These are phyloP conservation scores for Noctilio leporinus DNA, from an alignment of 2,113 vertebrate species.

Conservation along the genomic window DNA sequence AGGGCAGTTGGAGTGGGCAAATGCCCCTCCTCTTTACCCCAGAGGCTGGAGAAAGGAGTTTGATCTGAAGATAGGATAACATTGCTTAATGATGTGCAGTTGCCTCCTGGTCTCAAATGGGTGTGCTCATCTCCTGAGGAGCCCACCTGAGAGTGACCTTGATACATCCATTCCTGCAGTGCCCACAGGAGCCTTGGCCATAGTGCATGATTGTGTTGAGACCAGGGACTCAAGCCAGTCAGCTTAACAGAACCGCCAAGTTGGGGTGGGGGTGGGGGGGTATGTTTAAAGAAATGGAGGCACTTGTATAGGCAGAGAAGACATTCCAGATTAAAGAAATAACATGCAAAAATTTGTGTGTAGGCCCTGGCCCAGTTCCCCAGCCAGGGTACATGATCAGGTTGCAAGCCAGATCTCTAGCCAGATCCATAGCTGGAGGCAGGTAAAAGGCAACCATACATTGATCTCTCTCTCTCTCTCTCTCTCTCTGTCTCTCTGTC, in stretches of 20 bases:
- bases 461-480: too few relatives aligned
- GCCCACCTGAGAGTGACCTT: too few relatives aligned
- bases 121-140: neutral
- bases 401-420: too few relatives aligned
- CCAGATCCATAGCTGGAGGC: too few relatives aligned
- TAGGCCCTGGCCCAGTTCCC: too few relatives aligned
- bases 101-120: neutral
- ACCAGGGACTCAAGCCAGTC: neutral
- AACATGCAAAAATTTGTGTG: neutral
- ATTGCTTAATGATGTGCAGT: neutral
- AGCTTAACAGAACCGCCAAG: neutral
- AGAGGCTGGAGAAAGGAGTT: neutral
- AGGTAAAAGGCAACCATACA: too few relatives aligned
- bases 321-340: neutral
- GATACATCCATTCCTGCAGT: accelerated
- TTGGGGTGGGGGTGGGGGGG: neutral
- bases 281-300: neutral
- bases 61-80: neutral
- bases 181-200: too few relatives aligned
- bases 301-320: neutral
- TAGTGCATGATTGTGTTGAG: accelerated
- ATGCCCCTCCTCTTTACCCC: neutral
- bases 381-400: too few relatives aligned
- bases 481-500: too few relatives aligned
- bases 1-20: neutral